Base-by-base conservation (phyloP, 2,888 invertebrate genomes). In the Orchestes rusci region DNA sequence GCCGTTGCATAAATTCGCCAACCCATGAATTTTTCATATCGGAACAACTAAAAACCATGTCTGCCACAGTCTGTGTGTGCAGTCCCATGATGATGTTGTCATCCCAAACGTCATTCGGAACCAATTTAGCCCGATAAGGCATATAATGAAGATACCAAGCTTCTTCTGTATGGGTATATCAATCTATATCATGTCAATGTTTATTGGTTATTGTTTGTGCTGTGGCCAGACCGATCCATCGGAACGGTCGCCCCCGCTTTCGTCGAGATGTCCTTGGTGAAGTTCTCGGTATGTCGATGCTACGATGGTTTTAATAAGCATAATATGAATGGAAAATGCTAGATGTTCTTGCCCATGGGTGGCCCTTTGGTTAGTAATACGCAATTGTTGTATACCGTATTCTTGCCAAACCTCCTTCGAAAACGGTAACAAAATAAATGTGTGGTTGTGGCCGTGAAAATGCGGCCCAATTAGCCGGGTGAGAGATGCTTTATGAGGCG, bases 91-190 rank as follows among this genome's bases (percentile, higher is more conserved):
- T 50, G 50, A 50, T 47, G 43, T 50, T 50, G 50, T 50, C 50
- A 50, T 47, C 50, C 65, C 58, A 48, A 63, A 59, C 65, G 67
- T 67, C 67, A 66, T 41, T 57, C 58, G 53, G 55, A 60, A 59
- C 66, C 67, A 67, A 67, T 67, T 67, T 67, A 65, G 59, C 67
- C 66, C 66, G 67, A 68, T 68, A 63, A 66, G 68, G 59, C 56
- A 53, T 59, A 66, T 69, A 68, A 69, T 69, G 67, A 68, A 69
- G 68, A 67, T 66, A 63, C 66, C 62, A 68, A 66, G 62, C 61
- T 66, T 61, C 61, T 61, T 62, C 29, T 45, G 35, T 31, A 18
- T 39, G 20, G 42, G 45, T 50, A 46, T 32, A 50, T 46, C 43
- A 49, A 45, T 45, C 38, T 49, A 50, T 44, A 50, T 44, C 40